phyloP scores from a whole-genome alignment of 2,113 vertebrate genomes.

The Corythoichthys intestinalis region DNA sequence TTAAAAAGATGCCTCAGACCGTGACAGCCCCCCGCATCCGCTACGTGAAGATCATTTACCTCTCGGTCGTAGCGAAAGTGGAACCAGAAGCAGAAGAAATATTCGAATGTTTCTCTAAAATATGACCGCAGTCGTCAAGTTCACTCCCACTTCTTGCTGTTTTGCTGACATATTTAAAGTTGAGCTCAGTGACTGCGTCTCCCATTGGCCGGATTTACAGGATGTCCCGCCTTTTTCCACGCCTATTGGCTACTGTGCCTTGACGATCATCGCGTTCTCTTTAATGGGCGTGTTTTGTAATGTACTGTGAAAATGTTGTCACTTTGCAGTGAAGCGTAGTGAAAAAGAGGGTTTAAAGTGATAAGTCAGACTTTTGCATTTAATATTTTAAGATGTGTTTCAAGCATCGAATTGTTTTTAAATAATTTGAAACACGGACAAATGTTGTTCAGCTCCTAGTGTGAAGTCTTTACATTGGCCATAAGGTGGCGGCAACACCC shows the following conservation, averaged over 20 bases:
- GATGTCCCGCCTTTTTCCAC: slow-evolving; percentile 40
- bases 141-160: slow-evolving; percentile 68
- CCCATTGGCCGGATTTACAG: slow-evolving; percentile 67
- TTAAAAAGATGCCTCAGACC: background rate
- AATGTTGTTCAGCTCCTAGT: background rate
- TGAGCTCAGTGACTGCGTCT: slow-evolving; percentile 34
- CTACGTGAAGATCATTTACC: slow-evolving; percentile 53
- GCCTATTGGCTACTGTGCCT: slow-evolving; percentile 47
- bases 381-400: background rate
- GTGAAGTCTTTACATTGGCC: background rate
- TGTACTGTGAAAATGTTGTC: background rate
- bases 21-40: background rate
- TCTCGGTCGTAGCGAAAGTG: slow-evolving; percentile 48
- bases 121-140: slow-evolving; percentile 84
- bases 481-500: background rate
- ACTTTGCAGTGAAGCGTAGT: slow-evolving; percentile 11
- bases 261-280: slow-evolving; percentile 25
- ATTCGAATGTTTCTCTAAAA: slow-evolving; percentile 69
- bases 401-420: background rate
- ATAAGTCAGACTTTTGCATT: slow-evolving; percentile 17
- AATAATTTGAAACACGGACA: background rate
- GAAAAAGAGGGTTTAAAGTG: slow-evolving; percentile 38
- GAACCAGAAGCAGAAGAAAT: slow-evolving; percentile 30
- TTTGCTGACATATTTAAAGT: slow-evolving; percentile 67
- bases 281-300: slow-evolving; percentile 29